Conservation (phyloP, 2,888 invertebrate genomes). For the Coelopa pilipes region DNA sequence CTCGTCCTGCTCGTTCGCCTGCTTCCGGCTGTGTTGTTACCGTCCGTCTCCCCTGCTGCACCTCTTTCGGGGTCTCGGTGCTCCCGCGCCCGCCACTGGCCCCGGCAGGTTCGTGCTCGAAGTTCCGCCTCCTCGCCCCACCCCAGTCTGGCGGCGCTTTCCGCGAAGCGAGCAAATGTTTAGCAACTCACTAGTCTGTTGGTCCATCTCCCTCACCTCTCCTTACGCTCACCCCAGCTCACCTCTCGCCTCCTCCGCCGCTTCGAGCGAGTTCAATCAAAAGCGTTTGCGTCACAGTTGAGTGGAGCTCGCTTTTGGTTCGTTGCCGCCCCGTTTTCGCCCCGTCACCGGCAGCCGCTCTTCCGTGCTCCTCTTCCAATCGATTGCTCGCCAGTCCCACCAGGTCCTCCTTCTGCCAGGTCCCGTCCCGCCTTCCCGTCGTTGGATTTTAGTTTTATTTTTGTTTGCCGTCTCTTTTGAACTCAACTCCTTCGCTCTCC, state of each 20-base stretch:
- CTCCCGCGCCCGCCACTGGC: not conserved
- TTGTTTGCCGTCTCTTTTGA: constrained; percentile 19
- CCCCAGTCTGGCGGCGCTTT: not conserved
- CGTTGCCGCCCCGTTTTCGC: not conserved
- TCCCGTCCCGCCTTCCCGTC: not conserved
- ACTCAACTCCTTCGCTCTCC: not conserved
- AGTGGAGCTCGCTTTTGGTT: constrained; percentile 16
- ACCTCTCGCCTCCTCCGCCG: not conserved
- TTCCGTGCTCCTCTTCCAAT: constrained; percentile 17
- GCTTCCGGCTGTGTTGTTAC: not conserved
- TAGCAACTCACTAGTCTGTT: not conserved
- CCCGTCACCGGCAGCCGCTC: not conserved
- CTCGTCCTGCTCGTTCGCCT: not conserved
- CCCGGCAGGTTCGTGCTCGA: not conserved
- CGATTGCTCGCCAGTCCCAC: constrained; percentile 14
- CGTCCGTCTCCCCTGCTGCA: not conserved
- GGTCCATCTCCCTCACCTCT: not conserved
- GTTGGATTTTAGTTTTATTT: constrained; percentile 8
- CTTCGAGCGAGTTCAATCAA: constrained; percentile 37
- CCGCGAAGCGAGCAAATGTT: not conserved
- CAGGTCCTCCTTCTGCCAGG: too few relatives aligned
- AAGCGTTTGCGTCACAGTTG: constrained; percentile 33
- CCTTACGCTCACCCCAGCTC: not conserved
- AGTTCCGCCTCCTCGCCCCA: not conserved
- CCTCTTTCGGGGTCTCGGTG: not conserved